These are phyloP conservation scores for Carlito syrichta DNA, from an alignment of 2,113 vertebrate genomes.

Conservation along the genomic window DNA sequence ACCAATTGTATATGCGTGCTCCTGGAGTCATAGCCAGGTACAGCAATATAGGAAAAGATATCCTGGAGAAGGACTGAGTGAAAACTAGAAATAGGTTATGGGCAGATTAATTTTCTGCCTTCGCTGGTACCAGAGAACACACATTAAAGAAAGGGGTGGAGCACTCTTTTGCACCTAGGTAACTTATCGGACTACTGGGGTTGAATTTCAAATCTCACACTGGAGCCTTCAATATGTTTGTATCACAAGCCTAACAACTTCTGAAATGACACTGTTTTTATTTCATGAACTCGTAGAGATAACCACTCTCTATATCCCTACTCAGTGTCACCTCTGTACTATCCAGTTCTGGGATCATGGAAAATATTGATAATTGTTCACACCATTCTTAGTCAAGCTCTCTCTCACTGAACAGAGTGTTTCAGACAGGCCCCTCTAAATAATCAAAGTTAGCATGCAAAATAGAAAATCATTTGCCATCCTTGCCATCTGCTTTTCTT, in stretches of 20 bases:
- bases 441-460: not conserved
- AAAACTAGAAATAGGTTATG: not conserved
- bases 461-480: not conserved
- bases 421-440: not conserved
- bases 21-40: not conserved
- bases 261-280: not conserved
- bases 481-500: not conserved
- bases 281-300: not conserved
- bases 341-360: not conserved
- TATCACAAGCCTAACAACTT: not conserved
- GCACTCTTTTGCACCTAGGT: not conserved
- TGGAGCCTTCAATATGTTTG: not conserved
- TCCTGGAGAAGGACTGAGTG: not conserved
- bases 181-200: not conserved
- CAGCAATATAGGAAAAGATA: not conserved
- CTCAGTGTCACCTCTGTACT: not conserved
- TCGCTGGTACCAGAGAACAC: not conserved
- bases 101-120: not conserved
- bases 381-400: not conserved
- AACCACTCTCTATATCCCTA: not conserved
- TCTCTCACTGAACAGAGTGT: not conserved
- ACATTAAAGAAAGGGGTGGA: not conserved
- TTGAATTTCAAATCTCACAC: not conserved
- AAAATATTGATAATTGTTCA: not conserved
- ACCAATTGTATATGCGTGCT: not conserved